These are phyloP conservation scores for Tichodroma muraria DNA, from an alignment of 2,113 vertebrate species.

Conservation along the genomic window DNA sequence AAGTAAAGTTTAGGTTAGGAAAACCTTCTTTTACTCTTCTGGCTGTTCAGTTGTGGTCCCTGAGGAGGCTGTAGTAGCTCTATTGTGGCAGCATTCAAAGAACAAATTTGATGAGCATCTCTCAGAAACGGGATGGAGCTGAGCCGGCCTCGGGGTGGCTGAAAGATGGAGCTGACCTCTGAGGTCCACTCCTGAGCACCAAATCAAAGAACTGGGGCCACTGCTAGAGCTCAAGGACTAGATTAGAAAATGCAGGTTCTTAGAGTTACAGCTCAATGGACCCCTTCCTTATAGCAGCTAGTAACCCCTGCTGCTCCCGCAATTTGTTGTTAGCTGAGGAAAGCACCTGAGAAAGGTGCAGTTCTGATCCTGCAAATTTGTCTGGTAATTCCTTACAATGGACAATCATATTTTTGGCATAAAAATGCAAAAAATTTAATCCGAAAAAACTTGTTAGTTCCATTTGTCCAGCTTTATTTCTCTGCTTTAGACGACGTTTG, in stretches of 20 bases:
- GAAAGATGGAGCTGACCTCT: neutral
- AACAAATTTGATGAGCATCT: neutral
- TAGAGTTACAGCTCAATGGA: neutral
- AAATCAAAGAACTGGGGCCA: neutral
- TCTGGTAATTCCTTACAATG: neutral
- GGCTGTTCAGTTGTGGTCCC: neutral
- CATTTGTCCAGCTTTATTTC: neutral
- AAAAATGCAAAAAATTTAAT: neutral
- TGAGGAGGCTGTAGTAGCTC: neutral
- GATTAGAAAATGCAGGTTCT: neutral
- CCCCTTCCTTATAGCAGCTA: neutral
- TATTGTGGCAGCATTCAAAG: neutral
- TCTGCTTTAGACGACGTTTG: neutral
- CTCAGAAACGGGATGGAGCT: neutral
- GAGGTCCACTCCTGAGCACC: neutral
- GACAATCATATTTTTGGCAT: rapidly evolving
- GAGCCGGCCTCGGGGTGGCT: rapidly evolving
- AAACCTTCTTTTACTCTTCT: neutral
- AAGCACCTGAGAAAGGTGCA: neutral
- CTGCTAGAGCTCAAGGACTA: neutral
- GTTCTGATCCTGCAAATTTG: neutral
- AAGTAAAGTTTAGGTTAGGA: neutral
- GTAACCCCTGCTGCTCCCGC: neutral
- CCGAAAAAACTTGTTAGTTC: neutral
- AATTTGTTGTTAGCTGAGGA: neutral